Evolutionary conservation across 2,888 invertebrate genomes (phyloP).

Genomic region (Nephrocerus scutellatus): DNA sequence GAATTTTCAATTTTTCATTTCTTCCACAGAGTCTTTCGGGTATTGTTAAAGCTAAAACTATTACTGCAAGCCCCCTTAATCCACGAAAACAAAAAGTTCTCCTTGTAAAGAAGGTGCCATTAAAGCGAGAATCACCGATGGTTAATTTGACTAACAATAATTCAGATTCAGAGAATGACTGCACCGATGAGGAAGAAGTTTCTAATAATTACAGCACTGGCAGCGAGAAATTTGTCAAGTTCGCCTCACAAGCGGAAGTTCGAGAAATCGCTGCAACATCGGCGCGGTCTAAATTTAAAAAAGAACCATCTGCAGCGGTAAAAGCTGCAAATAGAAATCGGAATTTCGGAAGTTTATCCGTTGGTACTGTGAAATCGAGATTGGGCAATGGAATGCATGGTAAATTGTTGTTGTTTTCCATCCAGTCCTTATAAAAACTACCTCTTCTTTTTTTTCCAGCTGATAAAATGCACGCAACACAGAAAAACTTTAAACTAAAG

Average conservation of each 20-base stretch:
- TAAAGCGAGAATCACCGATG: conserved; percentile 41
- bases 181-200: conserved; percentile 20
- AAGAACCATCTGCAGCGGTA: conserved; percentile 22
- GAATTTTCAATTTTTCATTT: no score
- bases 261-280: conserved; percentile 41
- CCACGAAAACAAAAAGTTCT: conserved; percentile 41
- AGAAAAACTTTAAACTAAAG: conserved; percentile 41
- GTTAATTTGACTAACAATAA: conserved; percentile 30
- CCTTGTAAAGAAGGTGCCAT: conserved; percentile 44
- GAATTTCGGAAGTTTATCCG: conserved; percentile 19
- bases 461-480: conserved; percentile 36
- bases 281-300: conserved; percentile 19
- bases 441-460: conserved; percentile 22
- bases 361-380: conserved; percentile 31
- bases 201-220: conserved; percentile 26
- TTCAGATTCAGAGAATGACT: conserved; percentile 25
- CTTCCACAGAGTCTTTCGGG: conserved; percentile 22
- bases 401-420: not conserved
- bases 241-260: conserved; percentile 46
- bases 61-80: conserved; percentile 19
- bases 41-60: conserved; percentile 32
- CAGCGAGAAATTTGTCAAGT: conserved; percentile 44
- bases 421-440: not conserved
- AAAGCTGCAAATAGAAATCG: conserved; percentile 15
- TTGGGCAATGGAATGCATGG: conserved; percentile 31